Evolutionary conservation across 2,113 vertebrate species (phyloP), one percentile per base, ranked within the genome.

Genomic region (Sebastes schlegelii): DNA sequence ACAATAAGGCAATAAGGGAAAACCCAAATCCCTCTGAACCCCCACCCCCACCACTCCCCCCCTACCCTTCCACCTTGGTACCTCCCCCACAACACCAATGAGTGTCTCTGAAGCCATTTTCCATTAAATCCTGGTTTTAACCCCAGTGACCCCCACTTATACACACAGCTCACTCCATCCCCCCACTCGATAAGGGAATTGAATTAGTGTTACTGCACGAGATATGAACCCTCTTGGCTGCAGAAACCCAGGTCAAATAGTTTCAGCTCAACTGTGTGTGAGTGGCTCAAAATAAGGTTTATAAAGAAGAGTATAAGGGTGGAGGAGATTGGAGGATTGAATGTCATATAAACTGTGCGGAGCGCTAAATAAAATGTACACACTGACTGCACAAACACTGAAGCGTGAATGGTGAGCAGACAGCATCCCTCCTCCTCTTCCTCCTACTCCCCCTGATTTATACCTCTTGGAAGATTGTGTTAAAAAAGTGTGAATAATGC

Each of bases 81-180:
- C 90, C 89, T 88, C 89, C 88, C 88, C 87, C 85, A 90, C 85
- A 84, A 67, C 84, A 88, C 79, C 70, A 83, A 58, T 76, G 81
- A 75, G 77, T 79, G 84, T 81, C 87, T 79, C 84, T 14, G 66
- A 72, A 66, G 81, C 83, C 82, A 89, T 88, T 89, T 92, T 77
- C 81, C 58, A 94, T 91, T 90, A 88, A 90, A 89, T 84, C 82
- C 86, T 73, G 65, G 76, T 77, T 89, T 91, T 90, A 91, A 92
- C 87, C 91, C 69, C 63, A 1, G 1, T 79, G 89, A 88, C 87
- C 87, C 60, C 80, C 13, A 79, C 82, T 75, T 78, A 68, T 77
- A 86, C 77, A 83, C 82, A 65, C 51, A 82, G 79, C 79, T 4
- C 6, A 34, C 70, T 49, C 72, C 86, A 85, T 26, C 63, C 83